Conservation (phyloP, 2,797 vertebrate genomes). For the Silurus aristotelis region DNA sequence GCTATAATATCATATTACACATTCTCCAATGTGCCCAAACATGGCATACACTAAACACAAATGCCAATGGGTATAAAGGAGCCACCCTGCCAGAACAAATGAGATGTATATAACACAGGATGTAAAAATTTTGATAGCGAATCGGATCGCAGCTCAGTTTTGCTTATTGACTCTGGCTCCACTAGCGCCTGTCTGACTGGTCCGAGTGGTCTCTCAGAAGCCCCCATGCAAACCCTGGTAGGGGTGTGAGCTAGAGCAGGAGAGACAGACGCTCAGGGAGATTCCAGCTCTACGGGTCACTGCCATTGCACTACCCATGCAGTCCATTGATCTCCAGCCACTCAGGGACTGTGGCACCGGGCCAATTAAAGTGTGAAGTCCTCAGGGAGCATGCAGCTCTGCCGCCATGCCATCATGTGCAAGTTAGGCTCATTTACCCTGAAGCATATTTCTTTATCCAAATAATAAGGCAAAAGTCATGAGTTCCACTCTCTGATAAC, state of each 20-base stretch:
- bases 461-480: constrained; percentile 16
- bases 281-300: constrained; percentile 56
- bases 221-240: constrained; percentile 44
- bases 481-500: constrained; percentile 7
- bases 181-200: constrained; percentile 54
- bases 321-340: constrained; percentile 53
- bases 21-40: not conserved
- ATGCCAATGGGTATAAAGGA: not conserved
- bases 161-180: constrained; percentile 50
- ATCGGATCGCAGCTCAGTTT: constrained; percentile 26
- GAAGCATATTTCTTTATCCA: constrained; percentile 31
- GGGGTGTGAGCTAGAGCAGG: constrained; percentile 39
- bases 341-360: constrained; percentile 58
- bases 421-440: constrained; percentile 30
- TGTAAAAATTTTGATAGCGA: constrained; percentile 20
- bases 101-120: constrained; percentile 26
- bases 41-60: not conserved
- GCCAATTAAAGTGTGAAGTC: constrained; percentile 64
- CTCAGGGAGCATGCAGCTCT: constrained; percentile 44
- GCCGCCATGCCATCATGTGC: constrained; percentile 39
- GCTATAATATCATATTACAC: not conserved
- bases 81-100: constrained; percentile 16
- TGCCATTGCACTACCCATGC: constrained; percentile 47
- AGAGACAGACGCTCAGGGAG: constrained; percentile 49
- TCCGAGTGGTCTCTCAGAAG: constrained; percentile 44